Evolutionary conservation across 2,797 vertebrate genomes (phyloP).

Genomic region (Platyrinchus mystaceus): DNA sequence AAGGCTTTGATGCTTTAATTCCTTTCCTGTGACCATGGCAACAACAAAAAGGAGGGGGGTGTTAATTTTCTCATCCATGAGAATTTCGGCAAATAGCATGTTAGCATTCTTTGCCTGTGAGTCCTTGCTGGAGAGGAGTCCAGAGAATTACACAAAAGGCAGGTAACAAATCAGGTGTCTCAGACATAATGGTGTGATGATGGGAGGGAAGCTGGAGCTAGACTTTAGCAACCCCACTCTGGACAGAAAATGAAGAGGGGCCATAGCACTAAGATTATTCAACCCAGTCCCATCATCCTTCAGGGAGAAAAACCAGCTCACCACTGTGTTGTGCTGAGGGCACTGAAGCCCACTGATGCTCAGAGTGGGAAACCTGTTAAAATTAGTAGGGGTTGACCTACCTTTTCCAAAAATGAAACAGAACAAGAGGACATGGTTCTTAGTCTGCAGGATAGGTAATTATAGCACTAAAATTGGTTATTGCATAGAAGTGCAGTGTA

Average conservation of each 20-base stretch:
- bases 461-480: not conserved
- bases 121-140: not conserved
- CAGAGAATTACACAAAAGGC: not conserved
- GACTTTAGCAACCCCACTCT: not conserved
- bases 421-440: not conserved
- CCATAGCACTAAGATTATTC: not conserved
- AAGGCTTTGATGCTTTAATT: conserved; percentile 70
- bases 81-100: conserved; percentile 27
- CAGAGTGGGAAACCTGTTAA: not conserved
- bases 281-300: not conserved
- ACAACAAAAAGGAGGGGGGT: conserved; percentile 14
- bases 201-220: not conserved
- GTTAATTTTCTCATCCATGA: conserved; percentile 54
- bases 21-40: conserved; percentile 67
- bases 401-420: not conserved
- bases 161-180: not conserved
- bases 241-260: not conserved
- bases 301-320: not conserved
- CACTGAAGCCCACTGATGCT: not conserved
- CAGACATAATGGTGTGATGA: not conserved
- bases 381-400: not conserved
- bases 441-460: not conserved
- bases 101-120: not conserved
- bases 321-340: not conserved
- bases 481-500: not conserved